A percentile compares a stretch with the other conserved stretches of the same genome.
These are phyloP conservation scores for Helostoma temminkii DNA, from an alignment of 2,797 vertebrate species.

Conservation along the genomic window DNA sequence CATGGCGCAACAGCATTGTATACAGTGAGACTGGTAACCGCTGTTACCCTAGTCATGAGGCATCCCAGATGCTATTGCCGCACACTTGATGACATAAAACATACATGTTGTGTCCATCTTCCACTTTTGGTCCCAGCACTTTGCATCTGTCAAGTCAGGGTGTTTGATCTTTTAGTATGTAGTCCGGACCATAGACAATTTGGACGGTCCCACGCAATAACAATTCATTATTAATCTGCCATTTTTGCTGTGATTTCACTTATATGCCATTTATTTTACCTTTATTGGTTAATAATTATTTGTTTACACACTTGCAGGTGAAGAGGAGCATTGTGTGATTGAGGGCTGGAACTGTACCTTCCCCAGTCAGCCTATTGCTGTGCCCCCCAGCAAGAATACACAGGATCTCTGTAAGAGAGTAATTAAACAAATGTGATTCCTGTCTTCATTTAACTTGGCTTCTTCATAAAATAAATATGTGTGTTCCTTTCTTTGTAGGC, in stretches of 20 bases:
- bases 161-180: no score
- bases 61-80: no score
- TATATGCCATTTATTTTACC: background rate
- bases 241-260: background rate
- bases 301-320: constrained; percentile 74
- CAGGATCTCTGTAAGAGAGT: constrained; percentile 87
- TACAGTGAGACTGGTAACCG: no score
- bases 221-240: background rate
- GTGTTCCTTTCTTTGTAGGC: constrained; percentile 71
- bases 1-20: no score
- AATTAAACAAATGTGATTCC: background rate
- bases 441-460: background rate
- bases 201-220: no score
- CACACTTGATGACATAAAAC: no score
- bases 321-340: constrained; percentile 86
- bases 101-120: no score
- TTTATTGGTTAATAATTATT: background rate
- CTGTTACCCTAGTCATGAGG: no score
- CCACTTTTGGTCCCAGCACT: no score
- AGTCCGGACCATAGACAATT: background rate
- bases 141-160: no score
- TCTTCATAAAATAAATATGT: background rate
- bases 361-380: constrained; percentile 83
- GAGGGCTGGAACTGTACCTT: constrained; percentile 94
- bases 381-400: constrained; percentile 87